These are phyloP conservation scores for Plutella xylostella DNA, from an alignment of 2,888 invertebrate genomes.

Conservation along the genomic window DNA sequence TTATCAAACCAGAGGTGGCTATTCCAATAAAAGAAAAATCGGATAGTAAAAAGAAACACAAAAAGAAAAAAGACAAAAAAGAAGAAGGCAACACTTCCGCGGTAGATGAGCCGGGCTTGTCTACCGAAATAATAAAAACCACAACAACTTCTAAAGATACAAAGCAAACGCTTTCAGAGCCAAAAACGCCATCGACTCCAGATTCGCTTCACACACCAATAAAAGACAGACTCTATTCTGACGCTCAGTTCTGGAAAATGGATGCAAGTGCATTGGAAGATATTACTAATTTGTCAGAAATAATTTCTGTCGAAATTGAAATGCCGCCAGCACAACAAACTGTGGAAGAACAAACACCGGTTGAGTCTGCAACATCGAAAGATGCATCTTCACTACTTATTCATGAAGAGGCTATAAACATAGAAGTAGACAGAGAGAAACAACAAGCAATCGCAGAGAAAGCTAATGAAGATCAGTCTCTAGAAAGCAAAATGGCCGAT, in stretches of 20 bases:
- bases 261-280: slow-evolving; percentile 36
- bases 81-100: slow-evolving; percentile 22
- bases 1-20: not conserved
- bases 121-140: too few relatives aligned
- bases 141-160: too few relatives aligned
- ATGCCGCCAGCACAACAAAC: slow-evolving; percentile 12
- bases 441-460: too few relatives aligned
- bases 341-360: slow-evolving; percentile 11
- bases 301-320: slow-evolving; percentile 33
- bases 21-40: not conserved
- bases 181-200: slow-evolving; percentile 37
- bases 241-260: slow-evolving; percentile 58
- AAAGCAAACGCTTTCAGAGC: too few relatives aligned
- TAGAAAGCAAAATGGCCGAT: slow-evolving; percentile 61
- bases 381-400: slow-evolving; percentile 14
- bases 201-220: slow-evolving; percentile 52
- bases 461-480: slow-evolving; percentile 34
- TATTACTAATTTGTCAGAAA: slow-evolving; percentile 23
- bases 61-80: slow-evolving; percentile 13
- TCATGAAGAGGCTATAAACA: slow-evolving; percentile 22
- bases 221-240: slow-evolving; percentile 53
- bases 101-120: not conserved
- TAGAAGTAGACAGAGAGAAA: slow-evolving; percentile 13
- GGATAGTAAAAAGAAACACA: slow-evolving; percentile 11
- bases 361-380: not conserved